phyloP scores from a whole-genome alignment of 2,113 vertebrate genomes.

The Acanthochromis polyacanthus region DNA sequence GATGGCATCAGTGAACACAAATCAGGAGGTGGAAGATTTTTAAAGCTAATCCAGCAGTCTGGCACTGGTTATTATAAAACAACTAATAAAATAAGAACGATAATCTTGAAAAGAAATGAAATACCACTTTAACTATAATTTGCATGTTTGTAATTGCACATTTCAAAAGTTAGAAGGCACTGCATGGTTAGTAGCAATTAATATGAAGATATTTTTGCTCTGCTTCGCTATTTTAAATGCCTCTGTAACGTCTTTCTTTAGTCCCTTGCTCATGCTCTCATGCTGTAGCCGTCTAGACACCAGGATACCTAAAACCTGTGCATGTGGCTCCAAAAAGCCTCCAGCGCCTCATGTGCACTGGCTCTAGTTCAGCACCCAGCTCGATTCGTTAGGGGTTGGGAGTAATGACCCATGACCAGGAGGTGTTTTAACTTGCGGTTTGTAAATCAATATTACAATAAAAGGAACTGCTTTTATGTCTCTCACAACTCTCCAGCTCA shows the following conservation, averaged over 20 bases:
- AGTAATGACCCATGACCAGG: conserved; percentile 68
- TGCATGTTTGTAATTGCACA: not conserved
- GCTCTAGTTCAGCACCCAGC: conserved; percentile 55
- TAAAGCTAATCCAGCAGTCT: conserved; percentile 3
- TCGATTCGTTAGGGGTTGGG: conserved; percentile 52
- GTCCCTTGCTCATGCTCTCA: conserved; percentile 11
- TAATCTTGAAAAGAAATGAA: not conserved
- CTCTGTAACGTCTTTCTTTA: conserved; percentile 17
- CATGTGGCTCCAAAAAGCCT: conserved; percentile 40
- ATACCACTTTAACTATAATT: not conserved
- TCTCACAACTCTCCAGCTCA: conserved; percentile 78
- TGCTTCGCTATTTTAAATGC: not conserved
- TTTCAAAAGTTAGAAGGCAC: not conserved
- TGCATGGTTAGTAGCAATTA: not conserved
- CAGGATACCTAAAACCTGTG: conserved; percentile 70
- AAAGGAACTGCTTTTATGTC: conserved; percentile 73
- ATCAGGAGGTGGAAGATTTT: conserved; percentile 8
- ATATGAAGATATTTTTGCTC: not conserved
- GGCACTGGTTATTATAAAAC: not conserved
- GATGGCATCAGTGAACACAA: conserved; percentile 30
- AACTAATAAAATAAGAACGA: not conserved
- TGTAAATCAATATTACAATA: conserved; percentile 84
- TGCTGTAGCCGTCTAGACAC: conserved; percentile 73
- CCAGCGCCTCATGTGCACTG: conserved; percentile 46
- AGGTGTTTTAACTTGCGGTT: conserved; percentile 73